Evolutionary conservation across 2,888 invertebrate species (phyloP).

Genomic region (Osmoderma eremita): DNA sequence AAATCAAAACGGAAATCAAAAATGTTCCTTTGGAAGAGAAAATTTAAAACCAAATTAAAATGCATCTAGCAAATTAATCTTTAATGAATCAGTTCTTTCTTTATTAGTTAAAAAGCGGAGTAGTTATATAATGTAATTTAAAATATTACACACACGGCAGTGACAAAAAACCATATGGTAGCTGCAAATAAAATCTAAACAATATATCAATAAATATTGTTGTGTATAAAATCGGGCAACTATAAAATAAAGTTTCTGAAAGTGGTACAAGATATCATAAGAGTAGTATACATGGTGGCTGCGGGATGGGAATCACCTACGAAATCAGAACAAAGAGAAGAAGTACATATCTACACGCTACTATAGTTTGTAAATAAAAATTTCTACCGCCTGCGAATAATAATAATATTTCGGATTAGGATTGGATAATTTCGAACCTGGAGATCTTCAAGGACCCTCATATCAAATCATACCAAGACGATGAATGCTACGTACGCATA

Average conservation of each 20-base stretch:
- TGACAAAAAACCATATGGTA: slow-evolving; percentile 50
- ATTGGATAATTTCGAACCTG: slow-evolving; percentile 22
- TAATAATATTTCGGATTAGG: slow-evolving; percentile 17
- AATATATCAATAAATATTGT: slow-evolving; percentile 4
- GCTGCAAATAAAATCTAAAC: slow-evolving; percentile 44
- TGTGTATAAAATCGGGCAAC: slow-evolving; percentile 41
- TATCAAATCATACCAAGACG: slow-evolving; percentile 47
- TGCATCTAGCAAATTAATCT: slow-evolving; percentile 48
- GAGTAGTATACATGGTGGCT: slow-evolving; percentile 18
- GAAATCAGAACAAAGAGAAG: slow-evolving; percentile 29
- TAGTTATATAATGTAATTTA: slow-evolving; percentile 54
- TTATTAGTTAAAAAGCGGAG: slow-evolving; percentile 53
- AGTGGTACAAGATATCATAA: neutral
- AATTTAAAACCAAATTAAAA: slow-evolving; percentile 42
- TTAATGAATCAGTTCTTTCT: slow-evolving; percentile 44
- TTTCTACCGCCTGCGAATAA: slow-evolving; percentile 45
- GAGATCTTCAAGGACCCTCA: slow-evolving; percentile 43
- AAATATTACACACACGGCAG: slow-evolving; percentile 62
- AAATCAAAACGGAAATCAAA: neutral
- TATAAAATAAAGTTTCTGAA: slow-evolving; percentile 29
- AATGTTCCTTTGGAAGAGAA: slow-evolving; percentile 3
- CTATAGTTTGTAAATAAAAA: slow-evolving; percentile 43
- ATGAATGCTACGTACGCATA: slow-evolving; percentile 39
- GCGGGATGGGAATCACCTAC: slow-evolving; percentile 23
- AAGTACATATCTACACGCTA: slow-evolving; percentile 41